phyloP scores from a whole-genome alignment of 2,113 vertebrate species.

The Cervus canadensis region DNA sequence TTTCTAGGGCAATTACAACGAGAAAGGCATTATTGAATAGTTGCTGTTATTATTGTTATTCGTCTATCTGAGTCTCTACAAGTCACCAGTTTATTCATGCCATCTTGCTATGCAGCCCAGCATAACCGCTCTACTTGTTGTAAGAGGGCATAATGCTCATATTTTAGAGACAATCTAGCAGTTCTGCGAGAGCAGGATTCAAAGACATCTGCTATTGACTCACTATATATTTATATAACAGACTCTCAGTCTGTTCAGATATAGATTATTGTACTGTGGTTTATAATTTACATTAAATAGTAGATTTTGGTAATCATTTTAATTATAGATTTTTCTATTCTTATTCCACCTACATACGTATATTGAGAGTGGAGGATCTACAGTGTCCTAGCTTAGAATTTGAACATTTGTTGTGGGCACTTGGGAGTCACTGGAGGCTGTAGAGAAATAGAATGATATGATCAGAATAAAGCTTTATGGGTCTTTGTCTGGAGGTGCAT shows the following conservation, averaged over 20 bases:
- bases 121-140: neutral
- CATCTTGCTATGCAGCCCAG: neutral
- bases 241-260: neutral
- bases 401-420: neutral
- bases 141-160: neutral
- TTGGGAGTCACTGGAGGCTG: neutral
- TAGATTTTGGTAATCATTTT: neutral
- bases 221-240: neutral
- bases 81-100: slow-evolving; percentile 1
- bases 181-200: neutral
- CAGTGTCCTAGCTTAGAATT: neutral
- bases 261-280: neutral
- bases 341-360: neutral
- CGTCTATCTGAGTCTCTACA: neutral
- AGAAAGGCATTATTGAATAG: neutral
- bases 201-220: neutral
- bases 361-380: neutral
- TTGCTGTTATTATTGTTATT: neutral
- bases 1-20: neutral
- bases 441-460: neutral
- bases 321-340: neutral
- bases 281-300: neutral
- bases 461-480: neutral
- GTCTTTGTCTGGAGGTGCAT: neutral
- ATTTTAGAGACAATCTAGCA: neutral